These are phyloP conservation scores for Liparis tanakae DNA, from an alignment of 2,797 vertebrate genomes.

Conservation along the genomic window DNA sequence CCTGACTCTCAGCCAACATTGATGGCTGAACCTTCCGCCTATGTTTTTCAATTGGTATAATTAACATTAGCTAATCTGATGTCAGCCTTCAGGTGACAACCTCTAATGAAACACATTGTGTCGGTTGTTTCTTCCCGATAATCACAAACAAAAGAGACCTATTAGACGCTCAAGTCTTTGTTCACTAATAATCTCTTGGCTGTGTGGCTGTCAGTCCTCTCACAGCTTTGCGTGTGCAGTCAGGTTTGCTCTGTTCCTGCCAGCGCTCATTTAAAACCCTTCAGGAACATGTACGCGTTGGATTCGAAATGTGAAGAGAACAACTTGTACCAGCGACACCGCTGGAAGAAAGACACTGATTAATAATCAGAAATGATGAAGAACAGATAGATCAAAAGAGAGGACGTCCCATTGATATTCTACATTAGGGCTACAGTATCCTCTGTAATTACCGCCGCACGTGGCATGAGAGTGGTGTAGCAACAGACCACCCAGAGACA, in stretches of 20 bases:
- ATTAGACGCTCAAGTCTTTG: constrained; percentile 64
- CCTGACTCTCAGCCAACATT: constrained; percentile 38
- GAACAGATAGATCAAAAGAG: constrained; percentile 49
- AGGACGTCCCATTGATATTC: constrained; percentile 35
- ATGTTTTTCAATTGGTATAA: constrained; percentile 46
- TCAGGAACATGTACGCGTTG: constrained; percentile 57
- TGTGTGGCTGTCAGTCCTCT: constrained; percentile 57
- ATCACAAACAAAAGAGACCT: constrained; percentile 56
- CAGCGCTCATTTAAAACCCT: constrained; percentile 48
- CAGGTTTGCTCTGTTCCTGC: constrained; percentile 44
- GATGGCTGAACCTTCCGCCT: constrained; percentile 27
- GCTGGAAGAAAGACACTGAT: constrained; percentile 35
- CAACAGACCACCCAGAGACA: constrained; percentile 63
- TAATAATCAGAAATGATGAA: constrained; percentile 53
- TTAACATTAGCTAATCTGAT: constrained; percentile 64
- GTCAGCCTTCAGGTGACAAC: constrained; percentile 54
- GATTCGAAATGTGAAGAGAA: constrained; percentile 60
- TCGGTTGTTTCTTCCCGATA: constrained; percentile 59
- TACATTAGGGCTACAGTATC: constrained; percentile 28
- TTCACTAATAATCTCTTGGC: constrained; percentile 52
- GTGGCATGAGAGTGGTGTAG: constrained; percentile 28
- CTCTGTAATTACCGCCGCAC: constrained; percentile 38
- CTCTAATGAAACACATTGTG: constrained; percentile 65
- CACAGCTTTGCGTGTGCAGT: constrained; percentile 43
- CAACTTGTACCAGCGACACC: constrained; percentile 46